Evolutionary conservation across 2,797 vertebrate species (phyloP).

Genomic region (Scolopax rusticola): DNA sequence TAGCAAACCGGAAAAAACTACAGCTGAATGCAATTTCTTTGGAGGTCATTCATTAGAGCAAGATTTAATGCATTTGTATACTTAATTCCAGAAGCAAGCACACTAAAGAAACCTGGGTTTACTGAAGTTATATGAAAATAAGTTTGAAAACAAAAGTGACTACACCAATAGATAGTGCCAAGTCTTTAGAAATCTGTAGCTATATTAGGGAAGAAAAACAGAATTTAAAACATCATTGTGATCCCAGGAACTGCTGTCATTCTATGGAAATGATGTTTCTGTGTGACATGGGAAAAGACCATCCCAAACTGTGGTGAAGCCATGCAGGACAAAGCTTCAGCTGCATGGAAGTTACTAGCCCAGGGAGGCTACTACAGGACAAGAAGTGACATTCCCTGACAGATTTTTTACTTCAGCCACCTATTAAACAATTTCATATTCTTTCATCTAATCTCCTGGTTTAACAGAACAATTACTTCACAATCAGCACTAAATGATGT

Average conservation of each 20-base stretch:
- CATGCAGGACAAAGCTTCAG: not conserved
- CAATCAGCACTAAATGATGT: not conserved
- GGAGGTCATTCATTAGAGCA: not conserved
- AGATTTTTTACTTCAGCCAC: not conserved
- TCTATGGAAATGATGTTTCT: not conserved
- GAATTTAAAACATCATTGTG: not conserved
- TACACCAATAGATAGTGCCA: not conserved
- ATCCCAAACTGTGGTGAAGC: not conserved
- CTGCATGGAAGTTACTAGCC: not conserved
- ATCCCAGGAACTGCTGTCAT: not conserved
- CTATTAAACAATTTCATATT: not conserved
- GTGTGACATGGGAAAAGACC: not conserved
- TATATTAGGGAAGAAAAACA: not conserved
- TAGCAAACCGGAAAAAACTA: not conserved
- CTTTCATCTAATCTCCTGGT: not conserved
- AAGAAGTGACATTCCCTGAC: not conserved
- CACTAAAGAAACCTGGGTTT: not conserved
- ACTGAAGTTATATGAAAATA: not conserved
- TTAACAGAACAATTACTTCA: not conserved
- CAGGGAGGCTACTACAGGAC: not conserved
- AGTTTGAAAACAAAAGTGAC: not conserved
- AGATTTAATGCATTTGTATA: not conserved
- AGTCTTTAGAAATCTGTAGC: not conserved
- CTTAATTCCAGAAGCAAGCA: not conserved
- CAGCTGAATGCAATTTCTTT: not conserved